These are phyloP conservation scores for Thysanoteuthis rhombus DNA, from an alignment of 2,888 invertebrate species.

Conservation along the genomic window DNA sequence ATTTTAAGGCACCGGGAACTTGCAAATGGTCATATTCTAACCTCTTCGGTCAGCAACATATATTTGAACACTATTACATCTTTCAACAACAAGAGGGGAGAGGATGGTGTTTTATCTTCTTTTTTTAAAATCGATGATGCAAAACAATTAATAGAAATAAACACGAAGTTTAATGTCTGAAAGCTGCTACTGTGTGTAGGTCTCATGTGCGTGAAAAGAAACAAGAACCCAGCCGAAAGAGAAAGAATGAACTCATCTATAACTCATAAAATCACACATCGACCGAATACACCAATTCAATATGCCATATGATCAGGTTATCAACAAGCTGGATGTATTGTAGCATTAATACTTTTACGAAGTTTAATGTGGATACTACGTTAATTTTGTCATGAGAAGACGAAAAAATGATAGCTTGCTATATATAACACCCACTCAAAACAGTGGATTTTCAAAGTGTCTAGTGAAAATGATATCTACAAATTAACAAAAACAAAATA, in stretches of 20 bases:
- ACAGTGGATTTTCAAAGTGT: neutral
- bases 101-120: too few relatives aligned
- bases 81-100: neutral
- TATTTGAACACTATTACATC: neutral
- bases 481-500: neutral
- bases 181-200: neutral
- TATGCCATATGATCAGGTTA: too few relatives aligned
- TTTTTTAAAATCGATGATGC: too few relatives aligned
- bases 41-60: neutral
- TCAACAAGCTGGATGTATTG: too few relatives aligned
- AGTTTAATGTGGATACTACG: neutral
- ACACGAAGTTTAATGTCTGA: neutral
- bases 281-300: too few relatives aligned
- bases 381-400: neutral
- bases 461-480: neutral
- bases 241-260: neutral
- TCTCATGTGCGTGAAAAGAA: too few relatives aligned
- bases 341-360: too few relatives aligned
- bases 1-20: neutral
- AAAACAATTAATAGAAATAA: neutral
- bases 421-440: neutral
- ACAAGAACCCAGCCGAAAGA: neutral
- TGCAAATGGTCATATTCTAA: neutral
- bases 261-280: too few relatives aligned
- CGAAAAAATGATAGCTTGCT: neutral